Base-by-base conservation (phyloP, 2,888 invertebrate species). In the Hymenopus coronatus region DNA sequence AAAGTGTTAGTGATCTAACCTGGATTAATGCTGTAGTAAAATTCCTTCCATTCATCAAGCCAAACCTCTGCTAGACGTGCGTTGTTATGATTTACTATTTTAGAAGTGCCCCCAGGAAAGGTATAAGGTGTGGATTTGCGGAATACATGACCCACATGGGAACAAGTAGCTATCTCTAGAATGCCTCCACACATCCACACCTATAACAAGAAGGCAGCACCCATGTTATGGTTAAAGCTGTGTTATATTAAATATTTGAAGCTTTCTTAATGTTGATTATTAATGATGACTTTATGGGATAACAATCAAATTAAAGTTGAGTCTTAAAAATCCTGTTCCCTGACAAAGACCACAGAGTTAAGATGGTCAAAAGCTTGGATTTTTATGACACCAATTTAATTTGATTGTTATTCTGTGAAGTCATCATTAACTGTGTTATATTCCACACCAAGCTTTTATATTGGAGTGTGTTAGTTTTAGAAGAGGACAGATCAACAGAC, bases 11-110 rank as follows among this genome's bases (percentile, higher is more conserved):
- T 88, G n/a, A 40, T 90, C 92, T 93, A 94, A 98, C 98, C 98
- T 97, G 98, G 98, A 95, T 98, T 98, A 95, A 98, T 98, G 95
- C 97, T 98, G 97, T 98, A 98, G 97, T 98, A 98, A 96, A 99
- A 98, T 94, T 97, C 97, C 96, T 98, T 98, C 97, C 99, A 99
- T 93, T 99, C 98, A 95, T 99, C 99, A 94, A 99, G 96, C 99
- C 99, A 99, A 92, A 99, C 99, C 94, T 99, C 98, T 91, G 98
- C 99, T 92, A 99, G 97, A 92, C 99, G 96, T 93, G 98, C 98
- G 94, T 99, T 98, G 96, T 99, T 99, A 95, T 98, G 98, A 95
- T 99, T 98, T 94, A 99, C 99, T 93, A 99, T 98, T 93, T 97
- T 97, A 94, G 97, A 97, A 92, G 98, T 98, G 93, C 99, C 99